Conservation (phyloP, 1,140 invertebrate genomes). For the Macrotrachela quadricornifera region DNA sequence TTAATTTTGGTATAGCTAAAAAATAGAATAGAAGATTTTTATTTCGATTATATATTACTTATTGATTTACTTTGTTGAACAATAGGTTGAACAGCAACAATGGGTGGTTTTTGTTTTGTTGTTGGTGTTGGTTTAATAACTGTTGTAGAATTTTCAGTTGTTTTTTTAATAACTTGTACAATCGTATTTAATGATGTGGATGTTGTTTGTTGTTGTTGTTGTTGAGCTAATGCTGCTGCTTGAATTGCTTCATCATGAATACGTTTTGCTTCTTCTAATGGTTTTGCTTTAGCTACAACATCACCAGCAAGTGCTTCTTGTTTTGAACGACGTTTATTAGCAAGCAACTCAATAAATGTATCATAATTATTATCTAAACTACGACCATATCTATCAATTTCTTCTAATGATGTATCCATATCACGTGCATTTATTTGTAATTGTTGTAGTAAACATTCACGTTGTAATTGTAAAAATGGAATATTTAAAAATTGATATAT, state of each 20-base stretch:
- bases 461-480: conserved; percentile 72
- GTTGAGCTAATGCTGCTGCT: conserved; percentile 6
- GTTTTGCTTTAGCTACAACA: conserved; percentile 13
- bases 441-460: conserved; percentile 58
- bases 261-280: conserved; percentile 9
- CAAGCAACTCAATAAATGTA: conserved; percentile 20
- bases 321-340: conserved; percentile 17
- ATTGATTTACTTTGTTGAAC: no score
- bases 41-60: no score
- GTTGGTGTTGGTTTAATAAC: no score
- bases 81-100: no score
- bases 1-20: no score
- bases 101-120: no score
- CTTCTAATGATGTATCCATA: conserved; percentile 53
- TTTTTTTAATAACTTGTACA: no score
- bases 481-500: conserved; percentile 89
- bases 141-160: no score
- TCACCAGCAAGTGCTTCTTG: conserved; percentile 20
- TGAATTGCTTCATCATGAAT: neutral
- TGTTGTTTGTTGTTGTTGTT: neutral
- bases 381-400: conserved; percentile 40
- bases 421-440: conserved; percentile 66
- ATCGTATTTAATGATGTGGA: no score
- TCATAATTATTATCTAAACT: conserved; percentile 6
- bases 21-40: no score